These are phyloP conservation scores for Drosophila chauvacae DNA, from an alignment of 1,140 invertebrate genomes.

Conservation along the genomic window DNA sequence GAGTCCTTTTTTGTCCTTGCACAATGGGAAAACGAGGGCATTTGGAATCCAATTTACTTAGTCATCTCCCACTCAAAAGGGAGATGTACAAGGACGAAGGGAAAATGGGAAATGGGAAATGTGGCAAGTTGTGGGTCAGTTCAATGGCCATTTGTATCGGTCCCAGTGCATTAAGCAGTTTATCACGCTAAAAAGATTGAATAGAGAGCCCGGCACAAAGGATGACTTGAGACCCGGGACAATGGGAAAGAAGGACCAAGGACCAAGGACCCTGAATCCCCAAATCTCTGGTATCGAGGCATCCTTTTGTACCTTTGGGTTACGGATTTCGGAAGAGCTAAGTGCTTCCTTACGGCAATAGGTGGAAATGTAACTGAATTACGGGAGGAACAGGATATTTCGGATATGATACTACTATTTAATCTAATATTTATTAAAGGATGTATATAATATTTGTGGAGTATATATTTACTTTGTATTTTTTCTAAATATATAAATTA, in stretches of 20 bases:
- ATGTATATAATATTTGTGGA: neutral
- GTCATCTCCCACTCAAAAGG: constrained; percentile 41
- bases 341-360: neutral
- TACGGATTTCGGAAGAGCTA: neutral
- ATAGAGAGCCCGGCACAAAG: constrained; percentile 59
- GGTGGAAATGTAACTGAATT: neutral
- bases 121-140: constrained; percentile 20
- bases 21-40: constrained; percentile 35
- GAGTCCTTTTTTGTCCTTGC: constrained; percentile 16
- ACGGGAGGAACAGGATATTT: neutral
- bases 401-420: neutral
- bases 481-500: neutral
- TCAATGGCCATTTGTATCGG: constrained; percentile 51
- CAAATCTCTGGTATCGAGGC: neutral
- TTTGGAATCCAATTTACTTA: constrained; percentile 73
- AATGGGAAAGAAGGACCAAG: neutral
- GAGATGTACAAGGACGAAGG: constrained; percentile 7
- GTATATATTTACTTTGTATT: neutral
- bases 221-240: constrained; percentile 41
- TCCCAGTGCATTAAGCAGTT: constrained; percentile 71
- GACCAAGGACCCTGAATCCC: neutral
- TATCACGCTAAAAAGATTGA: constrained; percentile 79
- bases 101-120: neutral
- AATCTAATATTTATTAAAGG: neutral
- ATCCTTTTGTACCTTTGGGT: constrained; percentile 5